Evolutionary conservation across 2,888 invertebrate species (phyloP).

Genomic region (Cinara cedri): DNA sequence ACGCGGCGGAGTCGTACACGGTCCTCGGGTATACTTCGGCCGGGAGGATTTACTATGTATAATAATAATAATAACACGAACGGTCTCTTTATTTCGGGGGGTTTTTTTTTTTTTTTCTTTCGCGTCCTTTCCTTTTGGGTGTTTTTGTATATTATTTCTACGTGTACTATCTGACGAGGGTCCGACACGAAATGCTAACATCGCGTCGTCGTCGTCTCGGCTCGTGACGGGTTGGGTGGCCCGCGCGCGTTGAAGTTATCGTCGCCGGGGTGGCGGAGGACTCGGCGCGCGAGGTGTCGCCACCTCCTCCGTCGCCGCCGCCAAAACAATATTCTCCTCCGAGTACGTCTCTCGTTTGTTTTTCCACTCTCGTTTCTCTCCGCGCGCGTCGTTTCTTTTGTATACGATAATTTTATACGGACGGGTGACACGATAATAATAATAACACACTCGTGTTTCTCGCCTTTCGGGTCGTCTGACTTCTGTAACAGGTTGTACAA

Average conservation of each 20-base stretch:
- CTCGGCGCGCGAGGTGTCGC: conserved; percentile 23
- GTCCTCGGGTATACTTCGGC: too few relatives aligned
- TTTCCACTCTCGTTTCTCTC: not conserved
- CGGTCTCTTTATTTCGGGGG: too few relatives aligned
- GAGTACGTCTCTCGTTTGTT: conserved; percentile 1
- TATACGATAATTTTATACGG: too few relatives aligned
- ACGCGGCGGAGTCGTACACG: not conserved
- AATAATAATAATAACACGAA: not conserved
- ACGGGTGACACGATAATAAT: too few relatives aligned
- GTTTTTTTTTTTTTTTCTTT: too few relatives aligned
- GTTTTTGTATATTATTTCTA: not conserved
- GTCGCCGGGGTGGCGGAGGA: not conserved
- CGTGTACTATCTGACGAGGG: conserved; percentile 37
- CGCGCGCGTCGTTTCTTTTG: not conserved
- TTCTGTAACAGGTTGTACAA: not conserved
- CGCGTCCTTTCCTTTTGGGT: not conserved
- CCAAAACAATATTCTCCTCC: conserved; percentile 1
- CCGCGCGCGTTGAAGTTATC: not conserved
- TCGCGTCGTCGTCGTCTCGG: conserved; percentile 1
- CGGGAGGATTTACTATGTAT: not conserved
- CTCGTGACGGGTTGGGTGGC: conserved; percentile 43
- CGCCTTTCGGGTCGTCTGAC: not conserved
- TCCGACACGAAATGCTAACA: conserved; percentile 30
- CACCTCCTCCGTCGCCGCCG: conserved; percentile 19
- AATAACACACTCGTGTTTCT: too few relatives aligned